phyloP scores from a whole-genome alignment of 2,797 vertebrate genomes.

The Falco concolor region DNA sequence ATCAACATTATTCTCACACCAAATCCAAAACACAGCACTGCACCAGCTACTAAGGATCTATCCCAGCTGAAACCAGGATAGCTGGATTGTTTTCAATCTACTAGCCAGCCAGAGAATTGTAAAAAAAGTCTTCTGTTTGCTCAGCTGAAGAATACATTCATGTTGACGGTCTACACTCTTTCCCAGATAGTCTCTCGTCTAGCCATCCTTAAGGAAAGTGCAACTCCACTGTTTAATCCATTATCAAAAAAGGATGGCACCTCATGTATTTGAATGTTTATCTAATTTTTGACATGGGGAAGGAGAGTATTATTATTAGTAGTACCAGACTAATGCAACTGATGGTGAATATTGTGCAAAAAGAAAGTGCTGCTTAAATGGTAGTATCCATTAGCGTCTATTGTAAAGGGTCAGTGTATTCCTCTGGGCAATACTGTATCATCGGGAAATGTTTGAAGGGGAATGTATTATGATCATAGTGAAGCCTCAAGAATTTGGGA shows the following conservation, averaged over 20 bases:
- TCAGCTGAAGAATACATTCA: neutral
- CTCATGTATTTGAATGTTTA: neutral
- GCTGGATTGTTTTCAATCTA: neutral
- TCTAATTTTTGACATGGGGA: neutral
- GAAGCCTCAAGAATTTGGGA: neutral
- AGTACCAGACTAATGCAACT: neutral
- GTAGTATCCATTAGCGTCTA: neutral
- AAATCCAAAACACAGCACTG: too few relatives aligned
- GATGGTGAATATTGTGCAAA: neutral
- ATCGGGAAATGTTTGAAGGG: neutral
- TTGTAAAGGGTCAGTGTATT: neutral
- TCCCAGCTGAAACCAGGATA: too few relatives aligned
- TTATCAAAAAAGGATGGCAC: neutral
- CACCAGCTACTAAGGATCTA: too few relatives aligned
- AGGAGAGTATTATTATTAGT: neutral
- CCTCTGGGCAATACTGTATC: neutral
- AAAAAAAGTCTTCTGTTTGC: neutral
- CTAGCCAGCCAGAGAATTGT: neutral
- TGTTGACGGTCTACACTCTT: neutral
- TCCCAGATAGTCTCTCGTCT: neutral
- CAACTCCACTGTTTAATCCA: neutral
- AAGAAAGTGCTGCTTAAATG: neutral
- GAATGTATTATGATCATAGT: neutral
- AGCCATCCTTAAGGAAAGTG: neutral
- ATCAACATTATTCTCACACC: too few relatives aligned